phyloP scores from a whole-genome alignment of 2,113 vertebrate genomes.

The Pipra filicauda region DNA sequence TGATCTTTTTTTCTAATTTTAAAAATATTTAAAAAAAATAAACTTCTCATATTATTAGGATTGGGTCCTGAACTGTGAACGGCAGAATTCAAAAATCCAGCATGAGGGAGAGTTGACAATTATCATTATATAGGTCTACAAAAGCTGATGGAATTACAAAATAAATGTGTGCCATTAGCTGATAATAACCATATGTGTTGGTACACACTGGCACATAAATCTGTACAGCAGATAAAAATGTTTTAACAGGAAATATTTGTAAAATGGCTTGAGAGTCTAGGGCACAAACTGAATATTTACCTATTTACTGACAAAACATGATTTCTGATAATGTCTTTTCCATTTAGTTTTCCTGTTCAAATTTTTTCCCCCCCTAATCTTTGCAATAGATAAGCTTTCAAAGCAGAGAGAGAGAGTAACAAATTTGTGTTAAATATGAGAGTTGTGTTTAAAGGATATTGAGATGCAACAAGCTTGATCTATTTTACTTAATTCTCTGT shows the following conservation, averaged over 20 bases:
- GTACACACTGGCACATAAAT: background rate
- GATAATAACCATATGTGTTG: background rate
- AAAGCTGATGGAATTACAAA: background rate
- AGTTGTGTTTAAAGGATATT: background rate
- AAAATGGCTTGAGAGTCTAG: background rate
- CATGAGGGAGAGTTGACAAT: background rate
- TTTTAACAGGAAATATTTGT: conserved; percentile 37
- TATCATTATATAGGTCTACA: background rate
- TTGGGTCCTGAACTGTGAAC: background rate
- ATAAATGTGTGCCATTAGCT: background rate
- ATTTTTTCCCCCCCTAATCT: background rate
- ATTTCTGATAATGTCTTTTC: background rate
- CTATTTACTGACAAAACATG: background rate
- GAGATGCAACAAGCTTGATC: background rate
- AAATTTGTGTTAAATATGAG: background rate
- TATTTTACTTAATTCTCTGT: background rate
- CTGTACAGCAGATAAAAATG: background rate
- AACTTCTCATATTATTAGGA: background rate
- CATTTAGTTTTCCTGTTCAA: background rate
- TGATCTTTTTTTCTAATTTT: background rate
- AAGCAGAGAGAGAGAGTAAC: background rate
- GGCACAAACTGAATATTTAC: background rate
- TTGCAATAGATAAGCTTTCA: background rate
- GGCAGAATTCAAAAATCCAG: background rate
- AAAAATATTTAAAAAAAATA: background rate